These are phyloP conservation scores for Stenotaenia linearis DNA, from an alignment of 2,888 invertebrate genomes.

Conservation along the genomic window DNA sequence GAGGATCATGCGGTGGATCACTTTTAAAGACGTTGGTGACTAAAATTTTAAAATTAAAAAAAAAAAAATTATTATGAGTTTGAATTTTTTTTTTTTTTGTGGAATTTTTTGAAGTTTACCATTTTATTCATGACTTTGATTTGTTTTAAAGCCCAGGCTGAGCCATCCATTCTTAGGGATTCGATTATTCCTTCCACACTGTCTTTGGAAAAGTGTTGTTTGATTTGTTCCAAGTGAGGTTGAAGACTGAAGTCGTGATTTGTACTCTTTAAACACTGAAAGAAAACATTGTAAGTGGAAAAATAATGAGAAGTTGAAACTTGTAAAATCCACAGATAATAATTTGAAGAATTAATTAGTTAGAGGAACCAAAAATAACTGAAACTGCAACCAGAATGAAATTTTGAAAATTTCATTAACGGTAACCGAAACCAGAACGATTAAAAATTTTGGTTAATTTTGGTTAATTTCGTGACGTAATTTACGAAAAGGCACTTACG, in stretches of 20 bases:
- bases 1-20: not conserved
- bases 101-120: conserved; percentile 43
- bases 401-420: no score
- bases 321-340: no score
- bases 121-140: conserved; percentile 64
- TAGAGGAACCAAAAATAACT: no score
- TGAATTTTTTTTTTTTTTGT: not conserved
- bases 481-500: no score
- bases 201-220: conserved; percentile 44
- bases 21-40: not conserved
- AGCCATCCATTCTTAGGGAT: conserved; percentile 67
- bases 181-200: conserved; percentile 46
- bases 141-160: conserved; percentile 73
- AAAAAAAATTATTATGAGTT: not conserved
- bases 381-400: no score
- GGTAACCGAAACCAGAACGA: no score
- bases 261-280: conserved; percentile 44
- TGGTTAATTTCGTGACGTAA: no score
- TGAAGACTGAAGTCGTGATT: conserved; percentile 62
- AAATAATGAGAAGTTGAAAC: no score
- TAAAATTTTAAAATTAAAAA: not conserved
- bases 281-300: no score
- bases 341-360: no score
- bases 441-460: no score
- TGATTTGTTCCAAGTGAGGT: conserved; percentile 53